A percentile compares a stretch with the other conserved stretches of the same genome.
These are phyloP conservation scores for Drosophila arizonae DNA, from an alignment of 1,140 invertebrate species.

Conservation along the genomic window DNA sequence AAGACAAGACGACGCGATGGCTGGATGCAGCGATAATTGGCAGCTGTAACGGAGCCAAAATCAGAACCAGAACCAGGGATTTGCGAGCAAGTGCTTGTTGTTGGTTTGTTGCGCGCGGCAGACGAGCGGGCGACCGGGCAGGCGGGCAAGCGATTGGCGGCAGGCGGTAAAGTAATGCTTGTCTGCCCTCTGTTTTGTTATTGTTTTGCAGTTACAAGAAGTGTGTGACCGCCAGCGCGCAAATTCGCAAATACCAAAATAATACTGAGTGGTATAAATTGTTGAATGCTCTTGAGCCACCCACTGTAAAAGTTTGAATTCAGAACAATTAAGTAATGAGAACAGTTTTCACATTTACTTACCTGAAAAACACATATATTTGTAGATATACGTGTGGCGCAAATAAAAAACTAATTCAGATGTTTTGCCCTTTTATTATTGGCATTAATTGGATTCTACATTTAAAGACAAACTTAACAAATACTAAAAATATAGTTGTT, in stretches of 20 bases:
- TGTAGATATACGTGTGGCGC: too few species aligned
- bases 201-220: constrained; percentile 42
- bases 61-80: constrained; percentile 33
- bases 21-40: constrained; percentile 43
- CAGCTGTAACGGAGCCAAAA: constrained; percentile 9
- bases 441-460: not conserved
- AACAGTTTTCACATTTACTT: not conserved
- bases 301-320: not conserved
- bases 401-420: not conserved
- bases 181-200: constrained; percentile 58
- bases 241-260: not conserved
- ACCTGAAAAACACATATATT: too few species aligned
- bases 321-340: not conserved
- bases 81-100: constrained; percentile 19
- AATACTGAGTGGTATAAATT: not conserved
- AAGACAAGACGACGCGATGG: constrained; percentile 23
- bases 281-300: not conserved
- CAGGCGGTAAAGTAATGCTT: constrained; percentile 57
- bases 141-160: constrained; percentile 13
- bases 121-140: constrained; percentile 21
- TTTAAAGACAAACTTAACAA: not conserved
- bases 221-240: constrained; percentile 15
- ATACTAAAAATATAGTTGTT: not conserved
- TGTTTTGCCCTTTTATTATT: not conserved
- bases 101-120: constrained; percentile 28